phyloP scores from a whole-genome alignment of 1,140 invertebrate genomes.

The Lordiphosa clarofinis region DNA sequence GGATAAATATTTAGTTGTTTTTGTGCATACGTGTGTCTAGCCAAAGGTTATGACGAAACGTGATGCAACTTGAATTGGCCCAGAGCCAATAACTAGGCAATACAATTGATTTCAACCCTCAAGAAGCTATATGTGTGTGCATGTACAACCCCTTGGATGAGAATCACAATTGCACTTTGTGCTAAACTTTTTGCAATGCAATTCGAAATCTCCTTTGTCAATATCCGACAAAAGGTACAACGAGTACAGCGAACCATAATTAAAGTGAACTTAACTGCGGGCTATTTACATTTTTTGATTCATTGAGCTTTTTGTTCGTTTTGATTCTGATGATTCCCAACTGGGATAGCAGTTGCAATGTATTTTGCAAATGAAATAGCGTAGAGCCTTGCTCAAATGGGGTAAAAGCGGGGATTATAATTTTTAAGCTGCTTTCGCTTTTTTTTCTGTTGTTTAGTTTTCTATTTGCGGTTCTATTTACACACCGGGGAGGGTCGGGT shows the following conservation, averaged over 20 bases:
- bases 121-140: constrained; percentile 6
- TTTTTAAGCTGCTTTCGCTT: constrained; percentile 75
- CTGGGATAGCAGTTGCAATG: constrained; percentile 6
- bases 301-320: constrained; percentile 67
- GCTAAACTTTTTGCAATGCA: constrained; percentile 38
- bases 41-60: constrained; percentile 48
- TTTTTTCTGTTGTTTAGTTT: constrained; percentile 49
- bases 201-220: constrained; percentile 46
- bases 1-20: constrained; percentile 29
- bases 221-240: constrained; percentile 7
- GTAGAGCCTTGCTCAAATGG: constrained; percentile 45
- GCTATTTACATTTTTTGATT: constrained; percentile 65
- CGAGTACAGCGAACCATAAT: constrained; percentile 27
- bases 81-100: constrained; percentile 31
- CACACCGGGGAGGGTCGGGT: constrained; percentile 17
- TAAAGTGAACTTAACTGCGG: constrained; percentile 53
- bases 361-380: constrained; percentile 18
- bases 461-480: constrained; percentile 70
- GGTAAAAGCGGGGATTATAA: constrained; percentile 76
- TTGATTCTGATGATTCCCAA: constrained; percentile 16
- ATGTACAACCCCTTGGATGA: constrained; percentile 14
- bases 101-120: constrained; percentile 33
- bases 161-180: constrained; percentile 2
- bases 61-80: constrained; percentile 44
- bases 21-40: constrained; percentile 18